phyloP scores from a whole-genome alignment of 2,888 invertebrate species.

The Cryptosula pallasiana region DNA sequence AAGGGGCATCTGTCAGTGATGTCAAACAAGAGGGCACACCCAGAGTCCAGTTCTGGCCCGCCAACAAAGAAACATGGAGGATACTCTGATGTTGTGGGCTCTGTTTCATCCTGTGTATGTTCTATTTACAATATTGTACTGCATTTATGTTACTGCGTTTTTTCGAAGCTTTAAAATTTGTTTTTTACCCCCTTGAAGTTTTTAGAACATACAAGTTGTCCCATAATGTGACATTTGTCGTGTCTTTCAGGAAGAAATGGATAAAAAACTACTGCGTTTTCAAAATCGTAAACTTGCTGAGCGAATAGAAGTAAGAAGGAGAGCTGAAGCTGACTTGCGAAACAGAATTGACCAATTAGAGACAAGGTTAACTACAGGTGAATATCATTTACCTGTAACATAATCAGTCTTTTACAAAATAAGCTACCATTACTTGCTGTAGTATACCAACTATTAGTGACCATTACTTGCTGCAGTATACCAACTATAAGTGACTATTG shows the following conservation, averaged over 20 bases:
- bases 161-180: too few relatives aligned
- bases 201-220: too few relatives aligned
- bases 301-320: constrained; percentile 48
- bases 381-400: too few relatives aligned
- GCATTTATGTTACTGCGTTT: too few relatives aligned
- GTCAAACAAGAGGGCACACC: constrained; percentile 4
- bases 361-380: constrained; percentile 69
- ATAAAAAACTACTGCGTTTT: constrained; percentile 90
- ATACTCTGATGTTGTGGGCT: constrained; percentile 18
- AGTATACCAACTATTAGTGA: too few relatives aligned
- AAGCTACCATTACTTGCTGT: too few relatives aligned
- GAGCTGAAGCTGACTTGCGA: constrained; percentile 47
- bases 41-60: neutral
- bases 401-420: too few relatives aligned
- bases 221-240: too few relatives aligned
- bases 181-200: too few relatives aligned
- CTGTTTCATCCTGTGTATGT: constrained; percentile 18
- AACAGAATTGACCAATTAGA: constrained; percentile 66
- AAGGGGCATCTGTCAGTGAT: neutral
- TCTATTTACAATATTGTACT: neutral
- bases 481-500: too few relatives aligned
- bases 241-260: constrained; percentile 78
- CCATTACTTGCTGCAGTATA: too few relatives aligned
- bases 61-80: constrained; percentile 15
- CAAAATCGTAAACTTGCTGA: constrained; percentile 90